These are phyloP conservation scores for Rhagologus leucostigma DNA, from an alignment of 2,113 vertebrate genomes.

Conservation along the genomic window DNA sequence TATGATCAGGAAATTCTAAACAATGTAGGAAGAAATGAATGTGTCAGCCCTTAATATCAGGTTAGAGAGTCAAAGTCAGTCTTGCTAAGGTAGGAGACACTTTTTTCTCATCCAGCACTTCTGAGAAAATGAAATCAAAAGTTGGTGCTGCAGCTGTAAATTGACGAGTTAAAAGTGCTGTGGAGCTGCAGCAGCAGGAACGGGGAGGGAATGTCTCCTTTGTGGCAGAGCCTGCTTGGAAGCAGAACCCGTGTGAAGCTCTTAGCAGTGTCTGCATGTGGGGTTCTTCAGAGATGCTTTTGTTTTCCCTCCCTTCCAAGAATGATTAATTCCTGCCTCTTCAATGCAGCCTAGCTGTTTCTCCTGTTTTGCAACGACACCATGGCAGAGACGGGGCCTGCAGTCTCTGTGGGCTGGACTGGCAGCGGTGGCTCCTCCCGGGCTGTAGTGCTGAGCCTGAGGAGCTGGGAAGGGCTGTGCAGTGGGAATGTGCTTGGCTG, in stretches of 20 bases:
- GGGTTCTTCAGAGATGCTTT: background rate
- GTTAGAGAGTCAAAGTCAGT: constrained; percentile 8
- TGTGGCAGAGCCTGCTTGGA: background rate
- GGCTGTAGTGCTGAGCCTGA: fast-evolving
- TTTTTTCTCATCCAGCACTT: background rate
- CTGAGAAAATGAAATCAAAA: background rate
- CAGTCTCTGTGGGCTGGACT: background rate
- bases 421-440: fast-evolving
- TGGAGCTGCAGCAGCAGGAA: background rate
- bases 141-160: background rate
- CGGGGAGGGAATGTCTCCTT: background rate
- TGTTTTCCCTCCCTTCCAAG: background rate
- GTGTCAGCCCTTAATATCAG: background rate
- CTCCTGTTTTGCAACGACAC: background rate
- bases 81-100: background rate
- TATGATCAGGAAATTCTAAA: background rate
- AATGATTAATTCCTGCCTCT: background rate
- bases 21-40: background rate
- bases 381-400: background rate
- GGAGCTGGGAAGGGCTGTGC: background rate
- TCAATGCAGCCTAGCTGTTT: background rate
- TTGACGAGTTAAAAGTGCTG: background rate
- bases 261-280: background rate
- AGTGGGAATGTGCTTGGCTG: background rate
- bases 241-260: background rate